Conservation (phyloP, 2,113 vertebrate species). For the Illadopsis cleaveri region DNA sequence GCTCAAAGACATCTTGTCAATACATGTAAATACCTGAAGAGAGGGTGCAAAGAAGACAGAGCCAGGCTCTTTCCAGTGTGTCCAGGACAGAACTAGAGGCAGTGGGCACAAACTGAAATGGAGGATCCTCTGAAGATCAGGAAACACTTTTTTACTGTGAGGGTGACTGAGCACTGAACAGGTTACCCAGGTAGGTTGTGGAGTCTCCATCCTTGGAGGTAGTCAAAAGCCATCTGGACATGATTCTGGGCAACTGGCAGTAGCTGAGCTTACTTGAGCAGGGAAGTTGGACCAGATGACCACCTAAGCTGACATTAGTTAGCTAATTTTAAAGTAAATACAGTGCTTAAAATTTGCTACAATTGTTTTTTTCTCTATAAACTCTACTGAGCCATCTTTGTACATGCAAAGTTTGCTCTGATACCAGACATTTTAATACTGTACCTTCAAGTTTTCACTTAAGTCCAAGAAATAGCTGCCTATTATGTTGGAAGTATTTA, state of each 20-base stretch:
- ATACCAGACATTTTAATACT: background rate
- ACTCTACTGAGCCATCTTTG: background rate
- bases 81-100: background rate
- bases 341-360: background rate
- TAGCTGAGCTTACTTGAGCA: background rate
- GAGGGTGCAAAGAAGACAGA: background rate
- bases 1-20: background rate
- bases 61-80: background rate
- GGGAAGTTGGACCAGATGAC: background rate
- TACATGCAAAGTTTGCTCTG: background rate
- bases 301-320: background rate
- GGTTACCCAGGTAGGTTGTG: background rate
- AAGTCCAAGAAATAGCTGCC: background rate
- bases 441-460: background rate
- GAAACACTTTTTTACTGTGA: background rate
- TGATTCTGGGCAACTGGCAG: background rate
- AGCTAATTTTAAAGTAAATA: background rate
- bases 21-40: background rate
- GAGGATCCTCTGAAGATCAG: background rate
- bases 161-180: background rate
- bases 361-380: background rate
- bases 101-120: background rate
- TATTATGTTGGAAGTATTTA: background rate
- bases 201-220: background rate
- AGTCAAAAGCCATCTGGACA: background rate